Evolutionary conservation across 1,140 invertebrate species (phyloP).

Genomic region (Sipha flava): DNA sequence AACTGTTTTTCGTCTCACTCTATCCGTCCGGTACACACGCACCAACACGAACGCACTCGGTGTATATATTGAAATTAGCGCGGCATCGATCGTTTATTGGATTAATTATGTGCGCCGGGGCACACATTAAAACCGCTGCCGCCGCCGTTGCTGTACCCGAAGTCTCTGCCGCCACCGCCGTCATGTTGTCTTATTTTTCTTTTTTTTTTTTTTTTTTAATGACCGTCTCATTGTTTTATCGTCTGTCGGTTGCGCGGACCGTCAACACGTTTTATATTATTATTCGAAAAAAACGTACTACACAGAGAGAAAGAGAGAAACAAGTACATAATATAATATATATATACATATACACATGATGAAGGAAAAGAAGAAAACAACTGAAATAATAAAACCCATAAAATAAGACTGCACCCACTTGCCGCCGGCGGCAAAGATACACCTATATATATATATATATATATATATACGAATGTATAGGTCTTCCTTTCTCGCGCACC

Average conservation of each 20-base stretch:
- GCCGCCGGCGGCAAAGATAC: background rate
- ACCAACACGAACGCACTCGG: background rate
- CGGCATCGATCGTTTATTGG: conserved; percentile 32
- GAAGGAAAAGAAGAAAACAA: background rate
- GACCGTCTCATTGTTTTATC: conserved; percentile 28
- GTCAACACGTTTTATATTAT: conserved; percentile 31
- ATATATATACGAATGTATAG: background rate
- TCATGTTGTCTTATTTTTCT: background rate
- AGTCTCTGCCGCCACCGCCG: background rate
- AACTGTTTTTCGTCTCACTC: background rate
- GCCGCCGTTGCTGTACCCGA: background rate
- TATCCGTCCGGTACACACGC: background rate
- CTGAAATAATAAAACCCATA: conserved; percentile 22
- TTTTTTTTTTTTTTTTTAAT: conserved; percentile 9
- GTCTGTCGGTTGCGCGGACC: conserved; percentile 8
- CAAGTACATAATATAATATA: background rate
- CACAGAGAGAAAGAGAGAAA: background rate
- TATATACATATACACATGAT: background rate
- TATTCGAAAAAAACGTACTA: background rate
- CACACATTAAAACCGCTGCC: conserved; percentile 10
- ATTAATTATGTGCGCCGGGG: conserved; percentile 23
- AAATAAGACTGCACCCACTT: conserved; percentile 26
- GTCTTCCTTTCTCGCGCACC: background rate
- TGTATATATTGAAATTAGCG: conserved; percentile 30
- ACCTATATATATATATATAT: no score